A percentile compares a stretch with the other conserved stretches of the same genome.
These are phyloP conservation scores for Onthophagus taurus DNA, from an alignment of 1,140 invertebrate genomes.

Conservation along the genomic window DNA sequence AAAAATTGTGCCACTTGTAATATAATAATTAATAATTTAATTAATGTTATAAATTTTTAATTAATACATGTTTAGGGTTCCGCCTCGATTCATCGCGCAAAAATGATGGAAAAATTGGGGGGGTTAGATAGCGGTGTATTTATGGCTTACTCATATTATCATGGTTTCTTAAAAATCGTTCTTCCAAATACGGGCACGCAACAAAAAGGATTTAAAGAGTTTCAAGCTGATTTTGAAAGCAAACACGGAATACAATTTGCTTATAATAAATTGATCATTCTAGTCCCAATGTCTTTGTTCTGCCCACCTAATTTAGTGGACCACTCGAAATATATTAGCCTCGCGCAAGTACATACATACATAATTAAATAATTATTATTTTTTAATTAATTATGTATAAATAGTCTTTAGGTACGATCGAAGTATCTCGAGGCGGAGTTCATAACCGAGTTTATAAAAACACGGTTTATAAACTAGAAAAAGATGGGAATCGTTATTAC, in stretches of 20 bases:
- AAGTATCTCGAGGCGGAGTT: constrained; percentile 47
- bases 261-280: constrained; percentile 47
- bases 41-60: too few relatives aligned
- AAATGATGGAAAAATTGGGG: too few relatives aligned
- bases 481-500: constrained; percentile 40
- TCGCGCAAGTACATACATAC: background rate
- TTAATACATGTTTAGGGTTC: too few relatives aligned
- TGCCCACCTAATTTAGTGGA: constrained; percentile 43
- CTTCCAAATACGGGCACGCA: constrained; percentile 42
- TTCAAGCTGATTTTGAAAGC: constrained; percentile 42
- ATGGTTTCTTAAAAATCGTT: constrained; percentile 49
- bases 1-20: too few relatives aligned
- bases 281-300: constrained; percentile 50
- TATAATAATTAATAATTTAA: too few relatives aligned
- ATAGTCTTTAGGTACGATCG: constrained; percentile 42
- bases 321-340: constrained; percentile 25
- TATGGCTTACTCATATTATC: constrained; percentile 54
- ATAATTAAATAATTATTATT: constrained; percentile 4
- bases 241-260: constrained; percentile 42
- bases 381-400: too few relatives aligned
- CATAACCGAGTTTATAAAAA: constrained; percentile 45
- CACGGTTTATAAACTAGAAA: constrained; percentile 47
- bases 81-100: too few relatives aligned
- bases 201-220: constrained; percentile 40
- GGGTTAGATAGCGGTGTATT: constrained; percentile 46